These are phyloP conservation scores for Poecile atricapillus DNA, from an alignment of 2,113 vertebrate species.

Conservation along the genomic window DNA sequence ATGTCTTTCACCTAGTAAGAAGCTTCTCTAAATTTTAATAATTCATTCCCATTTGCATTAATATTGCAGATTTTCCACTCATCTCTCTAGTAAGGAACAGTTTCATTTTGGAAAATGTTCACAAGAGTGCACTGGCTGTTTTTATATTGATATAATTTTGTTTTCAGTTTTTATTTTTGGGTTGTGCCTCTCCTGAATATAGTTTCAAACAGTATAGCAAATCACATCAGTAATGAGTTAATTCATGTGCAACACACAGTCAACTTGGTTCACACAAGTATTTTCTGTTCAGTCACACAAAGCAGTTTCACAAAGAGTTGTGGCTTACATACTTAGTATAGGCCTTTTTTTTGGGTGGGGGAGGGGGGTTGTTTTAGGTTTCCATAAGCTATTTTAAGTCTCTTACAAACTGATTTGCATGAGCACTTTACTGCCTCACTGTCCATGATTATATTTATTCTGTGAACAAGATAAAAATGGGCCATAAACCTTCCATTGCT, in stretches of 20 bases:
- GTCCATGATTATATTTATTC: neutral
- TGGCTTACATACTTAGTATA: neutral
- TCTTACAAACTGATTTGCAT: neutral
- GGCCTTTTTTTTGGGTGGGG: neutral
- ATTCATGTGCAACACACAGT: neutral
- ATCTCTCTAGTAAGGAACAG: neutral
- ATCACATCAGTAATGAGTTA: neutral
- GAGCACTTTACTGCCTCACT: neutral
- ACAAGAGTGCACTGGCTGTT: neutral
- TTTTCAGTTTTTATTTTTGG: neutral
- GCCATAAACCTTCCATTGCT: neutral
- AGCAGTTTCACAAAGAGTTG: neutral
- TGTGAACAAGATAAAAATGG: conserved; percentile 15
- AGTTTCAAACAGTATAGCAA: neutral
- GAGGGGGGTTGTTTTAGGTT: neutral
- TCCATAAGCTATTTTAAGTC: neutral
- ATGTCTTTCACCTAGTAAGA: neutral
- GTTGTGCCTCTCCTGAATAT: neutral
- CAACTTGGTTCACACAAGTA: neutral
- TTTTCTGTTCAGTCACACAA: neutral
- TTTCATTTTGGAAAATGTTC: neutral
- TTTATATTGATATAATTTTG: neutral
- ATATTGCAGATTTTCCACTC: neutral
- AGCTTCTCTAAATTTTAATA: neutral
- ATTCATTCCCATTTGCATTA: neutral